A percentile compares a stretch with the other conserved stretches of the same genome.
Conservation (phyloP, 2,797 vertebrate genomes). For the Anguilla anguilla region DNA sequence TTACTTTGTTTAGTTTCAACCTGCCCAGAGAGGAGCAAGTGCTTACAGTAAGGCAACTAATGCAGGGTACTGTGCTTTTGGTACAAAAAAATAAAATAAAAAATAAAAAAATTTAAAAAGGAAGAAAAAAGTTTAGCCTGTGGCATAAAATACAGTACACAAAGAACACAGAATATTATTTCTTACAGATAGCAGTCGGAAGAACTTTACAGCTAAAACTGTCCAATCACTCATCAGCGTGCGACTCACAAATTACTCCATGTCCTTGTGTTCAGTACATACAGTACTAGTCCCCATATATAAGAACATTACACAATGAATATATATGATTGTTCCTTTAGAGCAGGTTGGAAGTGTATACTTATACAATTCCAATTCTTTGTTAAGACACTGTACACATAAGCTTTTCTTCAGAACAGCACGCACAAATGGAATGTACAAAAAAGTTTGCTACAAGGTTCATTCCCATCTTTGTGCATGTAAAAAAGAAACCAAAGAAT, state of each 20-base stretch:
- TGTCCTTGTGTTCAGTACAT: slow-evolving; percentile 4
- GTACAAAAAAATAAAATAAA: slow-evolving; percentile 33
- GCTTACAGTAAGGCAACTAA: slow-evolving; percentile 60
- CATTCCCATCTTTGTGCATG: not conserved
- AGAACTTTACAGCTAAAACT: not conserved
- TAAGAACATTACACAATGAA: slow-evolving; percentile 11
- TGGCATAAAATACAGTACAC: slow-evolving; percentile 27
- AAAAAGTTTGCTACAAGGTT: slow-evolving; percentile 3
- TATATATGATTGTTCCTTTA: slow-evolving; percentile 11
- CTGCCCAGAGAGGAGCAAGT: slow-evolving; percentile 40
- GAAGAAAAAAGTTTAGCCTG: not conserved
- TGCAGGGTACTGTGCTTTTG: slow-evolving; percentile 59
- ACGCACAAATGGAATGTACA: slow-evolving; percentile 20
- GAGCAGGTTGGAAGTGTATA: not conserved
- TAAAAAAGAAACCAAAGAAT: not conserved
- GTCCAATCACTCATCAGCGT: not conserved
- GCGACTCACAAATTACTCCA: slow-evolving; percentile 1
- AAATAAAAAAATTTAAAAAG: no score
- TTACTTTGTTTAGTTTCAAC: slow-evolving; percentile 19
- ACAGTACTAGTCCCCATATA: not conserved
- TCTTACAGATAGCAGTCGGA: not conserved
- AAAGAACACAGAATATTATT: slow-evolving; percentile 24
- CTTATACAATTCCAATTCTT: not conserved
- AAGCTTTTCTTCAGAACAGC: slow-evolving; percentile 7
- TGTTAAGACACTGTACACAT: not conserved